Conservation (phyloP, 2,888 invertebrate genomes). For the Cantharis rufa region DNA sequence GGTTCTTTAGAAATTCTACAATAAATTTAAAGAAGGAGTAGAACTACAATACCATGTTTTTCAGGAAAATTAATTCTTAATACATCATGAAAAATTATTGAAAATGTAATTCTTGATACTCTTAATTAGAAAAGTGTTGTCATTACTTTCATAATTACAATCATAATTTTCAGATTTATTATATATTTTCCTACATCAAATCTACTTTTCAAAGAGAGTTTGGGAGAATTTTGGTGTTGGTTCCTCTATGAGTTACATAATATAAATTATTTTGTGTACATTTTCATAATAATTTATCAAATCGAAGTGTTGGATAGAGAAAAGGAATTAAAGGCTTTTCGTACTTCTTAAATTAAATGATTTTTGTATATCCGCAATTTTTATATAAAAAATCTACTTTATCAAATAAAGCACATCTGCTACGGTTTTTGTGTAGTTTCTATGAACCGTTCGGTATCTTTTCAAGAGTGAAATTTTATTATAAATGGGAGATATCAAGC, state of each 20-base stretch:
- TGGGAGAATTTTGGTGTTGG: not conserved
- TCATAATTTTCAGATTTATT: too few relatives aligned
- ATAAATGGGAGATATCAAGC: not conserved
- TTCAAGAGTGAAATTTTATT: not conserved
- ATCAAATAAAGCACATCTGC: not conserved
- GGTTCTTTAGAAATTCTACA: too few relatives aligned
- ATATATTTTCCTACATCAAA: too few relatives aligned
- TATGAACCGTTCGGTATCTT: conserved; percentile 3
- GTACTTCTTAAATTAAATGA: not conserved
- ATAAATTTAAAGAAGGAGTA: too few relatives aligned
- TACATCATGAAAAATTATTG: too few relatives aligned
- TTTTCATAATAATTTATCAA: not conserved
- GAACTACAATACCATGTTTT: too few relatives aligned
- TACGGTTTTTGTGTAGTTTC: conserved; percentile 5
- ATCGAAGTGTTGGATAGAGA: not conserved
- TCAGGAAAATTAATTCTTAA: too few relatives aligned
- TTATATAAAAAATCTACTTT: not conserved
- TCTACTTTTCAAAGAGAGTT: too few relatives aligned
- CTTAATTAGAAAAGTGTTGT: too few relatives aligned
- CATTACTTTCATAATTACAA: too few relatives aligned
- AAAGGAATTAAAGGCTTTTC: not conserved
- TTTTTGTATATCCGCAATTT: not conserved
- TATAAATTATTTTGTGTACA: not conserved
- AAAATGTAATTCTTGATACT: too few relatives aligned
- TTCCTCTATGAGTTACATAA: too few relatives aligned